phyloP scores from a whole-genome alignment of 2,888 invertebrate genomes.

The Listrodromus nycthemerus region DNA sequence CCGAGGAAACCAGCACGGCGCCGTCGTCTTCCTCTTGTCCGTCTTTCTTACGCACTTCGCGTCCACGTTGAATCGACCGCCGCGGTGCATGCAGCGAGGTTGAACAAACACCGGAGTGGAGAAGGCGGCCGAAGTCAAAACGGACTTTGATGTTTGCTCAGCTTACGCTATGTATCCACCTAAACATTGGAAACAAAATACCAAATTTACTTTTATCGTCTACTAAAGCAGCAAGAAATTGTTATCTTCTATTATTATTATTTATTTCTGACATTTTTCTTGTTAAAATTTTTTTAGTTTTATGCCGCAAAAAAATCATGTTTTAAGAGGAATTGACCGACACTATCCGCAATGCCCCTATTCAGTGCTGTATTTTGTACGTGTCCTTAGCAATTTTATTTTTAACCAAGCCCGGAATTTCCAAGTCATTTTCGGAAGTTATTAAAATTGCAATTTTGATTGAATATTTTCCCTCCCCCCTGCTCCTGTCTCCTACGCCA shows the following conservation, averaged over 20 bases:
- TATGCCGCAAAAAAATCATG: neutral
- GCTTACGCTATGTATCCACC: neutral
- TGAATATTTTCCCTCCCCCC: neutral
- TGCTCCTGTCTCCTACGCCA: neutral
- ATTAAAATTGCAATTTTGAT: neutral
- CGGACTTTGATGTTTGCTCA: conserved; percentile 1
- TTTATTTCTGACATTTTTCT: neutral
- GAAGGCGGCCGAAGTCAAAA: neutral
- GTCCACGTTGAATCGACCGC: conserved; percentile 1
- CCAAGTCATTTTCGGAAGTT: neutral
- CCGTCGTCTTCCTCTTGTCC: conserved; percentile 53
- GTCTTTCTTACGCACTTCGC: conserved; percentile 13
- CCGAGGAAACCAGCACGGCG: conserved; percentile 23
- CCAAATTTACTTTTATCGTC: neutral
- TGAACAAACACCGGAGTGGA: neutral
- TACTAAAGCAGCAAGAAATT: neutral
- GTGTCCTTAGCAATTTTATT: neutral
- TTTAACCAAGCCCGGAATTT: neutral
- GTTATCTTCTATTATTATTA: neutral
- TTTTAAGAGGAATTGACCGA: neutral
- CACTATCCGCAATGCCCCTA: neutral
- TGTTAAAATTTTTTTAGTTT: neutral
- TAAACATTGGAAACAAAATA: neutral
- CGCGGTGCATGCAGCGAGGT: conserved; percentile 47
- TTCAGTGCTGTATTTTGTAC: neutral